Percentiles rank a stretch among this genome's conserved stretches.
Evolutionary conservation across 2,797 vertebrate genomes (phyloP).

Genomic region (Propithecus perrieri): DNA sequence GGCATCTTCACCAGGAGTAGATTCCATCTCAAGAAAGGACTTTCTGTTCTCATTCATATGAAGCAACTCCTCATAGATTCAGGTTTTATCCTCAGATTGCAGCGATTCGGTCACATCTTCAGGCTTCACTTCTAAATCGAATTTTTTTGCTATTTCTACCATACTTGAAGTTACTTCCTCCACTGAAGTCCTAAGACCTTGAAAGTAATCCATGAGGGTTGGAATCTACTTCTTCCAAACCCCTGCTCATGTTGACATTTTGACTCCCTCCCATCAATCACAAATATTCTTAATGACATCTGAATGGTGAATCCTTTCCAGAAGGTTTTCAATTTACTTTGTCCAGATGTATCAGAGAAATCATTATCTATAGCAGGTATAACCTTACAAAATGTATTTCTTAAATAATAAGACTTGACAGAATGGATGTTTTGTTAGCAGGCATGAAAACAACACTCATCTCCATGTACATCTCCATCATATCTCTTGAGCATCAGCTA

Average conservation of each 20-base stretch:
- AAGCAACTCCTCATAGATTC: not conserved
- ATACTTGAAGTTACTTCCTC: not conserved
- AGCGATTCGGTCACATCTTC: not conserved
- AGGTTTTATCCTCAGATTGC: not conserved
- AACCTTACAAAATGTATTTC: not conserved
- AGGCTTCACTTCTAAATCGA: not conserved
- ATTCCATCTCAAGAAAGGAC: not conserved
- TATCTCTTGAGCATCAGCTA: not conserved
- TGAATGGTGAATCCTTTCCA: not conserved
- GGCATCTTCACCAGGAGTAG: not conserved
- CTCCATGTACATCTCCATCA: not conserved
- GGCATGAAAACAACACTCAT: not conserved
- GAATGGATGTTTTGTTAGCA: not conserved
- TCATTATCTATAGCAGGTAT: not conserved
- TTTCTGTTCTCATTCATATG: not conserved
- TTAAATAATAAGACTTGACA: not conserved
- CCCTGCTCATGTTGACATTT: not conserved
- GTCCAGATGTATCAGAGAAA: not conserved
- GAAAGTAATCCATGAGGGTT: not conserved
- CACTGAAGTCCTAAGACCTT: not conserved
- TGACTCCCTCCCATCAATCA: not conserved
- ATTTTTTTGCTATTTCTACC: not conserved
- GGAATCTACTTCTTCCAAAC: not conserved
- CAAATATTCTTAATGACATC: not conserved
- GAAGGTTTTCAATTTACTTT: not conserved